phyloP scores from a whole-genome alignment of 2,113 vertebrate genomes.

The Pollimyrus isidori region DNA sequence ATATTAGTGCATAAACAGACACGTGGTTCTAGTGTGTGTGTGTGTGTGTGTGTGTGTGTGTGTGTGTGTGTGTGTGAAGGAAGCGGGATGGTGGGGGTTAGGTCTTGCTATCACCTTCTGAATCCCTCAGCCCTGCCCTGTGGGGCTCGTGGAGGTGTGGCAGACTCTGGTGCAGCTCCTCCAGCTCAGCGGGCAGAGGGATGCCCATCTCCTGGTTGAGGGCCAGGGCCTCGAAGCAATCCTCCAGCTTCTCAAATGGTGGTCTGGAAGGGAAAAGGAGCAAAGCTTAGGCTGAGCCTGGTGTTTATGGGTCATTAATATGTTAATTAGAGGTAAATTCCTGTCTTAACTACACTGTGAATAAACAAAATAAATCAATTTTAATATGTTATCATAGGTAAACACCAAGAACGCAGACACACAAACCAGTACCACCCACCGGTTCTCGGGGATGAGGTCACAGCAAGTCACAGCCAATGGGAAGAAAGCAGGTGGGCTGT shows the following conservation, averaged over 20 bases:
- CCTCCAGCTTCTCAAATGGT: conserved; percentile 86
- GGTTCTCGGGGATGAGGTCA: conserved; percentile 81
- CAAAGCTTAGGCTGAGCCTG: neutral
- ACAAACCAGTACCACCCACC: conserved; percentile 57
- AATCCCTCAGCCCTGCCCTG: conserved; percentile 25
- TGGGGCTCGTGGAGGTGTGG: conserved; percentile 42
- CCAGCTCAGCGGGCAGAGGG: conserved; percentile 83
- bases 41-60: no score
- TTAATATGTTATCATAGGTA: neutral
- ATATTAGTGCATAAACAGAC: conserved; percentile 39
- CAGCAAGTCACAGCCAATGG: conserved; percentile 88
- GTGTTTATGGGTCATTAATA: conserved; percentile 41
- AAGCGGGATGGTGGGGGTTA: conserved; percentile 36
- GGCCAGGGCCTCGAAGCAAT: conserved; percentile 82
- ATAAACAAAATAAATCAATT: neutral
- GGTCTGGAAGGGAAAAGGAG: conserved; percentile 56
- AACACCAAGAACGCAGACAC: neutral
- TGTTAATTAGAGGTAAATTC: neutral
- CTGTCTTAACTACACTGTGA: neutral
- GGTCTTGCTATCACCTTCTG: conserved; percentile 35
- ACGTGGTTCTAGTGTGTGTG: conserved; percentile 27
- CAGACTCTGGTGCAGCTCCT: conserved; percentile 77
- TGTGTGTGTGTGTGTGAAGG: neutral
- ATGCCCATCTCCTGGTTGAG: conserved; percentile 86
- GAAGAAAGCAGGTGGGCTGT: conserved; percentile 88